Base-by-base conservation (phyloP, 37 sponge, comb jelly and placozoan species). In the Halichondria panicea region DNA sequence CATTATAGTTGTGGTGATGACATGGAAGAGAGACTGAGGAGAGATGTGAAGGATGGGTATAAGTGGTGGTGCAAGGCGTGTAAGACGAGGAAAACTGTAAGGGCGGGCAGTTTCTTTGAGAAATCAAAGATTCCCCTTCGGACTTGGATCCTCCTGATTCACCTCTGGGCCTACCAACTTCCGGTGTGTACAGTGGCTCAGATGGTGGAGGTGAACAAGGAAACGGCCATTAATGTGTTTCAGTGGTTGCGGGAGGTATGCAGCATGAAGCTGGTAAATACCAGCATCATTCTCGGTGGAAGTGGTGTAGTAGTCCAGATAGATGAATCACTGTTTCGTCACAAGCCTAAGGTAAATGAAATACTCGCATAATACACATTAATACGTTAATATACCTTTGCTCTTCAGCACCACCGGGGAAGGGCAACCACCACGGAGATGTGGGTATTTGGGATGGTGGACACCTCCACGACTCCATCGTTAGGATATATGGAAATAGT, bases 381-480 rank as follows among this genome's bases (percentile, higher is more conserved):
- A 11, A 42, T 9, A 1, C 43, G 1, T 7, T 33, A 24, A 22
- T 5, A 43, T 28, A 4, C 3, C 27, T n/a, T n/a, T n/a, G n/a
- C n/a, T n/a, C n/a, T 74, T 25, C 33, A 87, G 81, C 32, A 83
- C 50, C 75, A 78, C 61, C 57, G 75, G 43, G 90, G 84, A 31
- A 33, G 90, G 28, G 55, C 75, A 8, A 61, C 90, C 22, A 65
- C 46, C 0, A 13, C 36, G 7, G 78, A 81, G 28, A 32, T 73
- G 9, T 92, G 84, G 92, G 92, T 87, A 8, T 92, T 92, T 48
- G 81, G 88, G 0, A 79, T 88, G 76, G 80, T 83, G 24, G 84
- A 87, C 62, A 78, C 77, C 19, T 55, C 59, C 4, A 33, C 4
- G 8, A 2, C 34, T 1, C 85, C 85, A 12, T 63, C 81, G 6